Evolutionary conservation across 2,113 vertebrate species (phyloP), one percentile per base, ranked within the genome.

Genomic region (Lamprotornis superbus): DNA sequence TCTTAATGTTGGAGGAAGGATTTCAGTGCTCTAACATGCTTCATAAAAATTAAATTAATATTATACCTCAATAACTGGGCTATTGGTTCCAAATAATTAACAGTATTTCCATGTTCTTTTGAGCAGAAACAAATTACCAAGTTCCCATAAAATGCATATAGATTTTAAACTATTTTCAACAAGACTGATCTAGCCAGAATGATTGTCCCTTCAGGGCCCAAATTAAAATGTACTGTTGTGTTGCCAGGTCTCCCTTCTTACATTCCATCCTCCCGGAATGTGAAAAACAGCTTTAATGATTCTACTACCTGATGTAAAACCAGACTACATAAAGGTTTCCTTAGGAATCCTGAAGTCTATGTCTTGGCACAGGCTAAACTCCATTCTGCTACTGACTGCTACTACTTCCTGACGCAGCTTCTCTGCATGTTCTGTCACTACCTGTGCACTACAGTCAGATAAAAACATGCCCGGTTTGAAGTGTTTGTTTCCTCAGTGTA

Each of bases 161-260:
- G 53, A 46, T 94, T 93, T 91, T 53, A 91, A 93, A 78, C 37
- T 73, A 23, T 83, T 93, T 95, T 93, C 57, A 83, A 65, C 70
- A 87, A 76, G 82, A 76, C n/a, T 70, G 39, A 83, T 94, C 56
- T 79, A 79, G 46, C 23, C 42, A 79, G 70, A 91, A 93, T 80
- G 55, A 94, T 83, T 90, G 15, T 5, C n/a, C 57, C 78, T 95
- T 83, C 77, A 85, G 89, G 78, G 70, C 59, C 63, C 25, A 59
- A 85, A 77, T 79, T 77, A 88, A 88, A 95, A 69, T 23, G 25
- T 74, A 28, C 46, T 46, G 19, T 60, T 93, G 22, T 55, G 63
- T 65, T 87, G 50, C 70, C 49, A 65, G 20, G 37, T 73, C 77
- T 91, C 70, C 13, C 37, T 13, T 79, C 93, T 57, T 65, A 39